Evolutionary conservation across 2,888 invertebrate species (phyloP).

Genomic region (Liposcelis brunnea): DNA sequence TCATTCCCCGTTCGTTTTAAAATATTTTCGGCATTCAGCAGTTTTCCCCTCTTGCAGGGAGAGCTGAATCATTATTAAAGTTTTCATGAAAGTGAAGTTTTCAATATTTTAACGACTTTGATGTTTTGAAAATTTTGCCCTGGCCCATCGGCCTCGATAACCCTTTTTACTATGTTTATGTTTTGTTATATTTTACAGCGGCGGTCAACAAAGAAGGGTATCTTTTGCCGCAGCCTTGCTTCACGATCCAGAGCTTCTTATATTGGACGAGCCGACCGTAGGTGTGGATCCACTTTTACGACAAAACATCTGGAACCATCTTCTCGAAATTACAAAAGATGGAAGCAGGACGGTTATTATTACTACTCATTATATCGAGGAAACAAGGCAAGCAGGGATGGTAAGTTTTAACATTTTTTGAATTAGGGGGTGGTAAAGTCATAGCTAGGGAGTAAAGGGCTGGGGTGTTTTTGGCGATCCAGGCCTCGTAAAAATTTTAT

Average conservation of each 20-base stretch:
- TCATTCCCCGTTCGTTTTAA: no score
- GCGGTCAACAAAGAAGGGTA: constrained; percentile 77
- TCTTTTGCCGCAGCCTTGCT: constrained; percentile 77
- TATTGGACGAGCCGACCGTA: constrained; percentile 85
- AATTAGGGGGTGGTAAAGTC: constrained; percentile 8
- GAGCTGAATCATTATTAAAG: no score
- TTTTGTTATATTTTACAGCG: constrained; percentile 38
- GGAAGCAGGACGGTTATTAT: constrained; percentile 66
- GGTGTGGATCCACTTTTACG: constrained; percentile 80
- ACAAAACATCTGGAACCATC: constrained; percentile 72
- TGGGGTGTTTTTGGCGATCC: constrained; percentile 2
- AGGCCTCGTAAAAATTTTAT: constrained; percentile 1
- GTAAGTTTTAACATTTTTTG: constrained; percentile 33
- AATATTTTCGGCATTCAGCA: no score
- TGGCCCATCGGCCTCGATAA: no score
- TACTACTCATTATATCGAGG: constrained; percentile 77
- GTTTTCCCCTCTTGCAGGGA: no score
- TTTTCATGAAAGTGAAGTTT: no score
- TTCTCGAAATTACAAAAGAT: constrained; percentile 58
- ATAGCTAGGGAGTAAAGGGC: background rate
- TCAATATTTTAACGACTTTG: no score
- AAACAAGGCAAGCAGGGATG: constrained; percentile 64
- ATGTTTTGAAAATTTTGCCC: no score
- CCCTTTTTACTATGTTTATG: no score
- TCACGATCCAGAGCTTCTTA: constrained; percentile 75